phyloP scores from a whole-genome alignment of 2,888 invertebrate genomes.

The Nymphalis polychloros region DNA sequence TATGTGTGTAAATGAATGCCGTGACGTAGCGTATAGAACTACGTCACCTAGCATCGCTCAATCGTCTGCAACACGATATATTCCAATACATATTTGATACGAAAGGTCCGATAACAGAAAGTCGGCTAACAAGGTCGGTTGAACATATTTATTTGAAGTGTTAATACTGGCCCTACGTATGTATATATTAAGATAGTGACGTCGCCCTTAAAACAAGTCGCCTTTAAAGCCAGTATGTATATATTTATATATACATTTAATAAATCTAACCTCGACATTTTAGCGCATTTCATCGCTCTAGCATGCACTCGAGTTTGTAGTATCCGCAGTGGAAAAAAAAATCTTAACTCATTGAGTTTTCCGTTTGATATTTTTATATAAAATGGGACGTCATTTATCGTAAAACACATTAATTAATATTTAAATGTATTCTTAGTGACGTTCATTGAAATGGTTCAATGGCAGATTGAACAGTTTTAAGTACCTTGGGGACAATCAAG shows the following conservation, averaged over 20 bases:
- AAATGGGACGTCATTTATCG: too few species aligned
- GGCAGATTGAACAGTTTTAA: constrained; percentile 17
- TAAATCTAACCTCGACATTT: background rate
- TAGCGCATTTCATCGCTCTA: constrained; percentile 1
- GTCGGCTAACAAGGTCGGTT: constrained; percentile 26
- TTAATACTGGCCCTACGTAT: background rate
- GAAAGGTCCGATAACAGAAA: constrained; percentile 17
- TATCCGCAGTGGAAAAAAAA: constrained; percentile 8
- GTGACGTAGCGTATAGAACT: constrained; percentile 30
- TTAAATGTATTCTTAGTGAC: background rate
- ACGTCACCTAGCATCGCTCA: constrained; percentile 32
- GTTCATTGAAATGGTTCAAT: constrained; percentile 11
- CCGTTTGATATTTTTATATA: background rate
- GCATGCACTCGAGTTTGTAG: constrained; percentile 12
- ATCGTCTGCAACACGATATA: constrained; percentile 14
- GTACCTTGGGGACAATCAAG: constrained; percentile 30
- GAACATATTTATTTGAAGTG: background rate
- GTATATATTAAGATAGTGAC: background rate
- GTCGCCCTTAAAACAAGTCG: background rate
- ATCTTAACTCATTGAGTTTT: background rate
- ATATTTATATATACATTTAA: background rate
- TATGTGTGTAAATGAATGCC: background rate
- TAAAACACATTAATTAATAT: background rate
- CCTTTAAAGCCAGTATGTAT: background rate
- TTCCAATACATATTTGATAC: constrained; percentile 13